Evolutionary conservation across 2,888 invertebrate species (phyloP).

Genomic region (Cylloceria caligata): DNA sequence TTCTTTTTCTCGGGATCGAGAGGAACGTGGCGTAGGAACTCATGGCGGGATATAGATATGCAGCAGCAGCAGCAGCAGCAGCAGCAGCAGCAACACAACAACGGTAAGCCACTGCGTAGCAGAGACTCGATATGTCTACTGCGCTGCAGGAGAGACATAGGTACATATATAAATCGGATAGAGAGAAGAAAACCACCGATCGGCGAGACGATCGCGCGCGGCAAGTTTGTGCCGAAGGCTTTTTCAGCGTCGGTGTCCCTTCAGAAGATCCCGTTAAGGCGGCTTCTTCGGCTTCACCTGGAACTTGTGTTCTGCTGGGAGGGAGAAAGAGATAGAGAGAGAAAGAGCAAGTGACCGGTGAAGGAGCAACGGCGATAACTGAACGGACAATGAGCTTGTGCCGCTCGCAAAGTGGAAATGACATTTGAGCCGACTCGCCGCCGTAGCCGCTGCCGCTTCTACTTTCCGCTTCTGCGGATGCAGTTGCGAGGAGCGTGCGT

Average conservation of each 20-base stretch:
- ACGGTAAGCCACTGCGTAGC: constrained; percentile 53
- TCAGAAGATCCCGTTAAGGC: constrained; percentile 66
- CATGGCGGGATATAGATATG: constrained; percentile 77
- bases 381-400: constrained; percentile 79
- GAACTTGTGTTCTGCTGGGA: constrained; percentile 67
- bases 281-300: constrained; percentile 66
- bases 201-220: constrained; percentile 57
- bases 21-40: constrained; percentile 71
- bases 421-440: constrained; percentile 75
- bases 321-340: constrained; percentile 64
- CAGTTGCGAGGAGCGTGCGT: constrained; percentile 47
- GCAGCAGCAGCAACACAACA: constrained; percentile 58
- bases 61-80: constrained; percentile 68
- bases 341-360: constrained; percentile 48
- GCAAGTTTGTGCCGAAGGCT: constrained; percentile 72
- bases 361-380: constrained; percentile 49
- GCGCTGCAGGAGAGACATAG: constrained; percentile 17
- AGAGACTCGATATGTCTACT: constrained; percentile 44
- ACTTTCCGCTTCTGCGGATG: constrained; percentile 49
- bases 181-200: constrained; percentile 54
- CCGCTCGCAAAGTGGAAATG: constrained; percentile 75
- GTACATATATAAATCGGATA: constrained; percentile 45
- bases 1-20: constrained; percentile 64
- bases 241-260: constrained; percentile 79
- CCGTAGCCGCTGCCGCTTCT: constrained; percentile 28